Evolutionary conservation across 2,888 invertebrate species (phyloP), one percentile per base, ranked within the genome.

Genomic region (Phania funesta): DNA sequence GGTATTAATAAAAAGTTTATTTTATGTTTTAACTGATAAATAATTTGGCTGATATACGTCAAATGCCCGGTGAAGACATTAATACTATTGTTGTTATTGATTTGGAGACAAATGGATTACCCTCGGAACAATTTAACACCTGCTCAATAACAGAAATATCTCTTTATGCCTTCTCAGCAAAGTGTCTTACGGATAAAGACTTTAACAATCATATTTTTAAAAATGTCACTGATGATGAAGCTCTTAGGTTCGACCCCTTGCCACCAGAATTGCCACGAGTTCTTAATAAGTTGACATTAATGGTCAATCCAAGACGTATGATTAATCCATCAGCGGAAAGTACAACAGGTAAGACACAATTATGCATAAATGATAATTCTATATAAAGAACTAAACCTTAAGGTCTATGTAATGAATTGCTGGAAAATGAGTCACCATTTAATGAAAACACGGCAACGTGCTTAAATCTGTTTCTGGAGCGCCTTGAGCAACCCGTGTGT

Each of bases 101-200:
- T 87, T 88, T 94, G 80, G 95, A 96, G 91, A 94, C 95, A 0
- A 93, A 94, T 0, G 94, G 94, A 41, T 86, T 96, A 2, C 95
- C 95, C 0, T 83, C 83, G 0, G 85, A 90, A 24, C 93, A 93
- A 84, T 87, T 89, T 20, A 93, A 91, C 64, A 90, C 89, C 80
- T 92, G 94, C 24, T 93, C 91, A 86, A 95, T 96, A 48, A 95
- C 94, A 0, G 96, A 96, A 90, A 84, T 96, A 0, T 93, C 94
- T 80, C 90, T 96, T 86, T 91, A 95, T 32, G 94, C 94, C 0
- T 92, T 93, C n/a, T 91, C 92, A 16, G 91, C 93, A 24, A 89
- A 92, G 0, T 93, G 94, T 86, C 35, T 86, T 91, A 87, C 24
- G 1, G 60, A 75, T 44, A 46, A 11, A 9, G 41, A 52, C 6